These are phyloP conservation scores for Daphoenositta chrysoptera DNA, from an alignment of 2,113 vertebrate genomes.

Conservation along the genomic window DNA sequence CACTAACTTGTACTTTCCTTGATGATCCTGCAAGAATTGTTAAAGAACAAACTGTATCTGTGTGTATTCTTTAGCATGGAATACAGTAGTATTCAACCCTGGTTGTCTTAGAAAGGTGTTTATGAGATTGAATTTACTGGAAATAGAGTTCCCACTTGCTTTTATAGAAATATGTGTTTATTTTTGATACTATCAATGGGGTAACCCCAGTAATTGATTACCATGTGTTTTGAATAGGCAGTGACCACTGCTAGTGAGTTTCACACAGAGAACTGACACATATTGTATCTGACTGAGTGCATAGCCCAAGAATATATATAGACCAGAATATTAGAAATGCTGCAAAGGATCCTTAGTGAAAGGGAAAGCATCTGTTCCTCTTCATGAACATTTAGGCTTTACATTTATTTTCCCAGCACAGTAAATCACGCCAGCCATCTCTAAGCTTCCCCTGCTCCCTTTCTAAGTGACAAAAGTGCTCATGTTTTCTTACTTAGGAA, in stretches of 20 bases:
- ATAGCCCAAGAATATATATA: background rate
- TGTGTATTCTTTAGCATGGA: background rate
- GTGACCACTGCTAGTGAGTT: background rate
- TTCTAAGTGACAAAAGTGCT: background rate
- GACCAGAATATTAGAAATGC: background rate
- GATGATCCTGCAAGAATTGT: background rate
- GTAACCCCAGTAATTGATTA: background rate
- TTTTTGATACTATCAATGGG: background rate
- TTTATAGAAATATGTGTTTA: background rate
- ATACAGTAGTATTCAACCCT: background rate
- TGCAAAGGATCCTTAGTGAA: background rate
- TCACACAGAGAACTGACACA: background rate
- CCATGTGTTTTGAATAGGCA: background rate
- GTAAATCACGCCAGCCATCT: background rate
- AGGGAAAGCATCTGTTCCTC: background rate
- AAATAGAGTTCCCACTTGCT: background rate
- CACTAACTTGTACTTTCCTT: background rate
- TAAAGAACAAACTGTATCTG: background rate
- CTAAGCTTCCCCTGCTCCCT: background rate
- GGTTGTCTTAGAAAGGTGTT: background rate
- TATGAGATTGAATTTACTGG: background rate
- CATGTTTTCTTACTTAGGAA: background rate
- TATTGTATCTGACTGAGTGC: fast-evolving
- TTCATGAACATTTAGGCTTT: background rate
- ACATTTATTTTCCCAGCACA: background rate